Evolutionary conservation across 1,140 invertebrate species (phyloP).

Genomic region (Gryon sp.): DNA sequence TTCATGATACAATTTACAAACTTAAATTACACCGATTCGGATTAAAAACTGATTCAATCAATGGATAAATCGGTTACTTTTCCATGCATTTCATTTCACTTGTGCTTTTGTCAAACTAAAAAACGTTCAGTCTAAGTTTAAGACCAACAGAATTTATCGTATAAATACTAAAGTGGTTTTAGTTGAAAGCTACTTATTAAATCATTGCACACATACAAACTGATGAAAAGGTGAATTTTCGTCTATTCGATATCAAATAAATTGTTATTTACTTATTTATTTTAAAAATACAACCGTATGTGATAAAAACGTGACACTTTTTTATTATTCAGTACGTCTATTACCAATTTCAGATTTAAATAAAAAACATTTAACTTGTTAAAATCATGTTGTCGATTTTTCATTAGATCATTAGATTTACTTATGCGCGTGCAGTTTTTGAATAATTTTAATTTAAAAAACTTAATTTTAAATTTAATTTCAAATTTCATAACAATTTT

Average conservation of each 20-base stretch:
- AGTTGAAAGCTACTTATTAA: conserved; percentile 44
- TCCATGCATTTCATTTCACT: neutral
- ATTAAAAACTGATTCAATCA: too few relatives aligned
- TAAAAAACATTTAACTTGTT: too few relatives aligned
- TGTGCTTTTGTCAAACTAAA: neutral
- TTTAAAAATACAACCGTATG: neutral
- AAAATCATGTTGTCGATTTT: too few relatives aligned
- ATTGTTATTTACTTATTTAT: conserved; percentile 23
- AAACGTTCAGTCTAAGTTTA: neutral
- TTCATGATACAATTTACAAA: conserved; percentile 35
- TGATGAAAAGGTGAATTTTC: conserved; percentile 5
- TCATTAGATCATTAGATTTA: too few relatives aligned
- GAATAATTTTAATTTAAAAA: too few relatives aligned
- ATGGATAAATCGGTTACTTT: too few relatives aligned
- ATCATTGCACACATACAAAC: conserved; percentile 23
- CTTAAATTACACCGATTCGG: neutral
- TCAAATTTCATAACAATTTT: too few relatives aligned
- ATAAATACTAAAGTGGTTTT: conserved; percentile 25
- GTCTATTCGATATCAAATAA: conserved; percentile 21
- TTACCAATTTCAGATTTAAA: conserved; percentile 3
- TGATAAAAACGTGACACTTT: conserved; percentile 9
- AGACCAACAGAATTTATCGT: neutral
- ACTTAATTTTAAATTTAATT: too few relatives aligned
- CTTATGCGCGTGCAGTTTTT: too few relatives aligned
- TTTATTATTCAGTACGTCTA: conserved; percentile 5